Percentiles rank a stretch among this genome's conserved stretches.
These are phyloP conservation scores for Tor tambroides DNA, from an alignment of 2,113 vertebrate species.

Conservation along the genomic window DNA sequence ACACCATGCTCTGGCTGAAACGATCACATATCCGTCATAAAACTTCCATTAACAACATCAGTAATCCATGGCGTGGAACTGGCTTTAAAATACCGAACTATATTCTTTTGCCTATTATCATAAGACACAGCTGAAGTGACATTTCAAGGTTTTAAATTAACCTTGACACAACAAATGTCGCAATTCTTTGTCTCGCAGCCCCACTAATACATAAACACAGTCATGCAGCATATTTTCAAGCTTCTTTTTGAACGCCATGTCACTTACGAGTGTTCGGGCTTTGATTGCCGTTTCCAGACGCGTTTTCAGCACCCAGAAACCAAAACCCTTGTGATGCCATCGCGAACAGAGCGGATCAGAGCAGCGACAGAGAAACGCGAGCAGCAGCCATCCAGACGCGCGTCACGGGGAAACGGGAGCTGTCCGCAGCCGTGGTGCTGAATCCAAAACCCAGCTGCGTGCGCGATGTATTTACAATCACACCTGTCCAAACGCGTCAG, in stretches of 20 bases:
- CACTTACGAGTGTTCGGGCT: slow-evolving; percentile 86
- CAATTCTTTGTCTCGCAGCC: slow-evolving; percentile 9
- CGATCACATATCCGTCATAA: not conserved
- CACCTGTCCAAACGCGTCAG: slow-evolving; percentile 17
- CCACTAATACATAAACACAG: not conserved
- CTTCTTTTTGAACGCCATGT: not conserved
- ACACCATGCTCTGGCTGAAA: slow-evolving; percentile 91
- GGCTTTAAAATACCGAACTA: not conserved
- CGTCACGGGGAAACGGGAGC: slow-evolving; percentile 57
- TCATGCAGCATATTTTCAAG: not conserved
- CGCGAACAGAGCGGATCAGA: slow-evolving; percentile 65
- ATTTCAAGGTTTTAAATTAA: slow-evolving; percentile 28
- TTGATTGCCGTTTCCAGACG: slow-evolving; percentile 77
- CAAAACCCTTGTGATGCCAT: slow-evolving; percentile 94
- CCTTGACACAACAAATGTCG: slow-evolving; percentile 29
- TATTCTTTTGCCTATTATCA: not conserved
- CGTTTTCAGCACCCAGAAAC: slow-evolving; percentile 86
- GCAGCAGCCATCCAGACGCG: slow-evolving; percentile 72
- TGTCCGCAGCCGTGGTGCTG: slow-evolving; percentile 69
- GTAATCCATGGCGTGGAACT: not conserved
- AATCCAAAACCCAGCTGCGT: slow-evolving; percentile 59
- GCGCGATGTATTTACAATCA: slow-evolving; percentile 10
- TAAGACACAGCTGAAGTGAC: not conserved
- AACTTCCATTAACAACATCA: slow-evolving; percentile 8
- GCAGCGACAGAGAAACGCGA: slow-evolving; percentile 66